Conservation (phyloP, 2,888 invertebrate species). For the Andrena bicolor region DNA sequence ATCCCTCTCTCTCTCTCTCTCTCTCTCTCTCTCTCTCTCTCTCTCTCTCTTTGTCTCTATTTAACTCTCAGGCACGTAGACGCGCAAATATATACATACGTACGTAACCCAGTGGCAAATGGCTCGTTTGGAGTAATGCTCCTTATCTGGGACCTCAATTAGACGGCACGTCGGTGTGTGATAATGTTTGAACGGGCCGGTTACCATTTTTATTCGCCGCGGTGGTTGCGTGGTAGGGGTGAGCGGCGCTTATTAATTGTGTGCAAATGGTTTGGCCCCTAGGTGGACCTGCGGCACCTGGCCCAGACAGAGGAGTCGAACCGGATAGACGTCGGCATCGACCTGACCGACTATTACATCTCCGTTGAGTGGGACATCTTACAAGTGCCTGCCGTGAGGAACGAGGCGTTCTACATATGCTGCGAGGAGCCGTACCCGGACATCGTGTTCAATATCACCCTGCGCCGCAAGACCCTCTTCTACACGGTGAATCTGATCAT, state of each 20-base stretch:
- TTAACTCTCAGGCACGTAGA: constrained; percentile 27
- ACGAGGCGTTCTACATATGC: constrained; percentile 97
- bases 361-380: constrained; percentile 99
- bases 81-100: constrained; percentile 5
- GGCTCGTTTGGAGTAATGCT: constrained; percentile 31
- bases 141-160: constrained; percentile 53
- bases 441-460: constrained; percentile 98
- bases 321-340: constrained; percentile 95
- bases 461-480: constrained; percentile 97
- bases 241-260: neutral
- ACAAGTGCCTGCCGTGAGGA: constrained; percentile 95
- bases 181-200: constrained; percentile 27
- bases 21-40: too few species aligned
- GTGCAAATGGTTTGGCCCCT: constrained; percentile 60
- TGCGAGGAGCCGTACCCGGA: constrained; percentile 99
- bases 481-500: constrained; percentile 99
- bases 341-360: constrained; percentile 97
- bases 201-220: neutral
- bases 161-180: constrained; percentile 16
- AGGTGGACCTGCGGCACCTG: constrained; percentile 96
- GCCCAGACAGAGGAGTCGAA: constrained; percentile 95
- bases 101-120: constrained; percentile 9
- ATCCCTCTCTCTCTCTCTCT: neutral
- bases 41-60: neutral
- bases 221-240: neutral